Evolutionary conservation across 2,888 invertebrate species (phyloP).

Genomic region (Lumbricus terrestris): DNA sequence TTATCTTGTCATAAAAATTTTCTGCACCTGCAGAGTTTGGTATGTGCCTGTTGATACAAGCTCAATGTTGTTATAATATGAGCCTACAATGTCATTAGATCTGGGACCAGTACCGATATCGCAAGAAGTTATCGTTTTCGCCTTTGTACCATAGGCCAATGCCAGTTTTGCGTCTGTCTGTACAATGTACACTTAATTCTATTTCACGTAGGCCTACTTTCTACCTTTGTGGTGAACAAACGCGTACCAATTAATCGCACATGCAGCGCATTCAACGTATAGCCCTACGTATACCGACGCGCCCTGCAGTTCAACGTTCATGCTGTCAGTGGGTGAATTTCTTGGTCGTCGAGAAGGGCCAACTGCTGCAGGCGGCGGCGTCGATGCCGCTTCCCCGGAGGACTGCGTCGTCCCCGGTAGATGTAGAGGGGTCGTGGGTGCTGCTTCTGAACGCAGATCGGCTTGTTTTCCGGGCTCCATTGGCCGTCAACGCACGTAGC

Average conservation of each 20-base stretch:
- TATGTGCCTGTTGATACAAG: too few species aligned
- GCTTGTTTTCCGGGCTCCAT: conserved; percentile 80
- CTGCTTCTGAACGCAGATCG: conserved; percentile 36
- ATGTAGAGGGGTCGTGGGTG: conserved; percentile 38
- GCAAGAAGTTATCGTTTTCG: too few species aligned
- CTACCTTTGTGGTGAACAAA: too few species aligned
- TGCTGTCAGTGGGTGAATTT: neutral
- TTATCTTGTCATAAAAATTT: too few species aligned
- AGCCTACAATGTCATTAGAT: too few species aligned
- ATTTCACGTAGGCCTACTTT: too few species aligned
- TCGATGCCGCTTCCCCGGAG: neutral
- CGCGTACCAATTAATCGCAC: neutral
- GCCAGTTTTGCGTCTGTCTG: too few species aligned
- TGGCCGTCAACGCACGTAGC: conserved; percentile 91
- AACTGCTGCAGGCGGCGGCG: neutral
- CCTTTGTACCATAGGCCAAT: too few species aligned
- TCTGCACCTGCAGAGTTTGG: too few species aligned
- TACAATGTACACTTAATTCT: too few species aligned
- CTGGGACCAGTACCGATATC: too few species aligned
- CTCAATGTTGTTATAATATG: too few species aligned
- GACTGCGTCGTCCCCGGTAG: conserved; percentile 33
- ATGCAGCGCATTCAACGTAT: neutral
- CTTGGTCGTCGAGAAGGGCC: neutral
- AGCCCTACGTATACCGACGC: neutral
- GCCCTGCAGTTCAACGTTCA: neutral